Evolutionary conservation across 1,140 invertebrate genomes (phyloP).

Genomic region (Ostrea edulis): DNA sequence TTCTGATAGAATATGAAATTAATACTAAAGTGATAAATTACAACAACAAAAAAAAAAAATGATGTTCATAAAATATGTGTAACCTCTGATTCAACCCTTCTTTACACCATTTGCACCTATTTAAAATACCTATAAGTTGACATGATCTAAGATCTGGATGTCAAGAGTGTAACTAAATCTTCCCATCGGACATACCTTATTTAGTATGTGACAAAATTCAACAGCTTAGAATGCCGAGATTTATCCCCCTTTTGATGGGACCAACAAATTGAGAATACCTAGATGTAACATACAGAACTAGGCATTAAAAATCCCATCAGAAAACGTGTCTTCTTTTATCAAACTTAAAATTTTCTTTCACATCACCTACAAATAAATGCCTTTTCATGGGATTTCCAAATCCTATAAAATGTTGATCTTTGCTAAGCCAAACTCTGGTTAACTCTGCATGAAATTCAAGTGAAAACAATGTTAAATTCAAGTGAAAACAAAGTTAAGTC

Average conservation of each 20-base stretch:
- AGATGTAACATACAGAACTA: constrained; percentile 30
- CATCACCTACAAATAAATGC: constrained; percentile 11
- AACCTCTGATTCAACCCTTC: too few species aligned
- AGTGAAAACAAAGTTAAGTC: background rate
- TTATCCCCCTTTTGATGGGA: constrained; percentile 20
- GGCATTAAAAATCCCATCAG: background rate
- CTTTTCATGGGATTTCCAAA: background rate
- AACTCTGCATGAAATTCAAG: constrained; percentile 18
- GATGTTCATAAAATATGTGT: too few species aligned
- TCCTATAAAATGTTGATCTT: background rate
- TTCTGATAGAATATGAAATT: too few species aligned
- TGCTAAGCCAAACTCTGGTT: background rate
- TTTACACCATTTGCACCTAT: too few species aligned
- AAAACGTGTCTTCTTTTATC: background rate
- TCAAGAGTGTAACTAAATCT: constrained; percentile 3
- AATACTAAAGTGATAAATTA: too few species aligned
- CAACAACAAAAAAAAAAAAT: too few species aligned
- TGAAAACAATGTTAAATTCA: background rate
- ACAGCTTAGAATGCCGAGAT: constrained; percentile 36
- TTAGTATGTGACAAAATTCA: background rate
- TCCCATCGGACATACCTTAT: constrained; percentile 15
- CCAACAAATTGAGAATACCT: constrained; percentile 31
- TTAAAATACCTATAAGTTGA: background rate
- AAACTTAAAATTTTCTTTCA: background rate
- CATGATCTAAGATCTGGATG: background rate